A percentile compares a stretch with the other conserved stretches of the same genome.
These are phyloP conservation scores for Fratercula arctica DNA, from an alignment of 2,797 vertebrate species.

Conservation along the genomic window DNA sequence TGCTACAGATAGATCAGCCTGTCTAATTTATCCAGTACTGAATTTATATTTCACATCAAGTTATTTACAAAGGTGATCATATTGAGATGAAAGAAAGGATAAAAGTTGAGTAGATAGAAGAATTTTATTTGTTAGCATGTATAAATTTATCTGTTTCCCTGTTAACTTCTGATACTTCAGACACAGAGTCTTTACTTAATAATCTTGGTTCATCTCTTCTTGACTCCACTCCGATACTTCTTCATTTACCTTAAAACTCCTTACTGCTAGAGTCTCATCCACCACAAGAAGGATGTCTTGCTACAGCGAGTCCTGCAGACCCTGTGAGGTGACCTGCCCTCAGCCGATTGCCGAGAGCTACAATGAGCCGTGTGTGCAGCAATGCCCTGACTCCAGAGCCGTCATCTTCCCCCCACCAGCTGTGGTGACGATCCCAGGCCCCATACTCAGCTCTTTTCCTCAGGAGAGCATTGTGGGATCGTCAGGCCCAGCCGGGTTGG, in stretches of 20 bases:
- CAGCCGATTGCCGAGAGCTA: background rate
- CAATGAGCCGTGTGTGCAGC: background rate
- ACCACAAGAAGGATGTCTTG: background rate
- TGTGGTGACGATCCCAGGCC: background rate
- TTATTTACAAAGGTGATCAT: background rate
- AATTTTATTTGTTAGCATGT: background rate
- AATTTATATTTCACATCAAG: background rate
- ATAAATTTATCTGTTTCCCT: background rate
- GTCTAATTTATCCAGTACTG: background rate
- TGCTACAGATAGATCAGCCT: background rate
- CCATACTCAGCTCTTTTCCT: too few relatives aligned
- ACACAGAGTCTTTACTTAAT: rapidly evolving
- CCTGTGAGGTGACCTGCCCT: background rate
- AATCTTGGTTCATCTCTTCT: background rate
- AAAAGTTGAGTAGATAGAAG: background rate
- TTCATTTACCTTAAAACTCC: rapidly evolving
- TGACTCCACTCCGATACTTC: too few relatives aligned
- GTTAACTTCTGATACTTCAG: background rate
- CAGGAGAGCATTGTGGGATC: background rate
- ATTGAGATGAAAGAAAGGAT: background rate
- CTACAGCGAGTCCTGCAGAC: background rate
- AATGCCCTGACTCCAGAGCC: background rate
- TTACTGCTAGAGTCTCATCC: too few relatives aligned
- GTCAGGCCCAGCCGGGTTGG: background rate
- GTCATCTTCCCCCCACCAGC: background rate